These are phyloP conservation scores for Micromussa lordhowensis DNA, from an alignment of 92 coral and sea anemone species.

Conservation along the genomic window DNA sequence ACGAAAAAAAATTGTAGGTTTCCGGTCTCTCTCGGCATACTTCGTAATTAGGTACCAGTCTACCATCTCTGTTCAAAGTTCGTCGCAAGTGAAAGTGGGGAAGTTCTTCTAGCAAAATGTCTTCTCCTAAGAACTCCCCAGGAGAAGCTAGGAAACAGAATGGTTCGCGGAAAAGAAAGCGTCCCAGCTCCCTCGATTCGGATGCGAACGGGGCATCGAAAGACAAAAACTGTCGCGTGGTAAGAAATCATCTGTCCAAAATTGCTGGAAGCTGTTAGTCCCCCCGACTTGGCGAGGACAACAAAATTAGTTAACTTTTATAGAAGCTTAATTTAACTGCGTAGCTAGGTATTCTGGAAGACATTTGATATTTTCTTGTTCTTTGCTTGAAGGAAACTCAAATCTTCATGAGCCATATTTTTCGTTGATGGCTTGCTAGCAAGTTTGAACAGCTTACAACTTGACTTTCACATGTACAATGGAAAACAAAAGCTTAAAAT, in stretches of 20 bases:
- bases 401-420: not conserved
- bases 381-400: not conserved
- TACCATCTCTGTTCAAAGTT: not conserved
- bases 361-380: not conserved
- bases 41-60: conserved; percentile 32
- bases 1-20: not conserved
- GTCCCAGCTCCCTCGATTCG: conserved; percentile 47
- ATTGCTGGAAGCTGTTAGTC: not conserved
- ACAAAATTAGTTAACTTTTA: not conserved
- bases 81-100: not conserved
- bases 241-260: conserved; percentile 20
- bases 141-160: conserved; percentile 40
- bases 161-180: conserved; percentile 64
- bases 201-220: conserved; percentile 45
- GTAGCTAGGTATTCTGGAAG: not conserved
- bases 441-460: not conserved
- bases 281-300: not conserved
- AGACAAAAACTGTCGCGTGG: conserved; percentile 44
- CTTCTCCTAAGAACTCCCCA: conserved; percentile 31
- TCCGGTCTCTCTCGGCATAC: not conserved
- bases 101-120: conserved; percentile 13
- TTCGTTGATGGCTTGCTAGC: too few species aligned
- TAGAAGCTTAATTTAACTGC: not conserved
- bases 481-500: not conserved
- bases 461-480: not conserved